Percentiles rank a stretch among this genome's conserved stretches.
phyloP scores from a whole-genome alignment of 2,797 vertebrate species.

The Avahi laniger region DNA sequence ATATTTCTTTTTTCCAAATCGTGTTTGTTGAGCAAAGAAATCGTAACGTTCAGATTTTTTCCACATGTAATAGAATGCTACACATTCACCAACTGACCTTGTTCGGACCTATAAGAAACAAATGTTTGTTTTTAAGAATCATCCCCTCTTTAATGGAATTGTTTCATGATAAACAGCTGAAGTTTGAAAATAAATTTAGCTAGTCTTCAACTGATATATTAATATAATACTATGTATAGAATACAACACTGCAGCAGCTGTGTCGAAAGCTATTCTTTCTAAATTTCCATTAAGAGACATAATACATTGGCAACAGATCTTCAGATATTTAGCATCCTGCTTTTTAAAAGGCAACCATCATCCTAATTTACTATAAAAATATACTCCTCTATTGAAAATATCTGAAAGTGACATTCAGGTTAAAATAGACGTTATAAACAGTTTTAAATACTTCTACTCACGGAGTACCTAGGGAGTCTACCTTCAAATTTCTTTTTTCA shows the following conservation, averaged over 20 bases:
- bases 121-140: background rate
- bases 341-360: background rate
- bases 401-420: background rate
- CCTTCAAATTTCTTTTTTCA: background rate
- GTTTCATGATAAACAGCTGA: conserved; percentile 27
- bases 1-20: conserved; percentile 98
- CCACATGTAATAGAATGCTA: conserved; percentile 99
- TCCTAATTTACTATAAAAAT: conserved; percentile 6
- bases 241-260: background rate
- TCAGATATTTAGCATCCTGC: background rate
- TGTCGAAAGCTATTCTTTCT: conserved; percentile 17
- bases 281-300: background rate
- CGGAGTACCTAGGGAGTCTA: background rate
- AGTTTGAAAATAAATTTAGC: conserved; percentile 1
- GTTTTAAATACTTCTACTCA: background rate
- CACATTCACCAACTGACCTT: conserved; percentile 97
- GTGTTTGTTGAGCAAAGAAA: conserved; percentile 98
- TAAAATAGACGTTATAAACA: background rate
- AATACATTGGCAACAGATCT: background rate
- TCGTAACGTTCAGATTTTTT: conserved; percentile 99
- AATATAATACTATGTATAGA: background rate
- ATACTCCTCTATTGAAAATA: background rate
- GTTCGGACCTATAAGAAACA: conserved; percentile 92
- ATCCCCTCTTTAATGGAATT: background rate
- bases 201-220: background rate